Percentiles rank a stretch among this genome's conserved stretches.
Evolutionary conservation across 1,140 invertebrate genomes (phyloP).

Genomic region (Trichonephila inaurata): DNA sequence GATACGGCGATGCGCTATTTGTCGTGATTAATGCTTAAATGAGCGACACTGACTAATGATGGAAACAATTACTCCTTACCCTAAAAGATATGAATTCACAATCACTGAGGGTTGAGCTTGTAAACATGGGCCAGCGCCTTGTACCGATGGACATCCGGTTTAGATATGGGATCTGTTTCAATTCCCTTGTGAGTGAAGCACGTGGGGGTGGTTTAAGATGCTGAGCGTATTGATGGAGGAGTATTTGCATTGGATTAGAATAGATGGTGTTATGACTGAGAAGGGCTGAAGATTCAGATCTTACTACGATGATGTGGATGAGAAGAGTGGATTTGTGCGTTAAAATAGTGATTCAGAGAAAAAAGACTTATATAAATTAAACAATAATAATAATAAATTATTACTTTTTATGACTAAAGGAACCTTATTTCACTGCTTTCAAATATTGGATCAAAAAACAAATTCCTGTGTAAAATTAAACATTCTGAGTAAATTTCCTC

Average conservation of each 20-base stretch:
- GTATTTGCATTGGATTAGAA: neutral
- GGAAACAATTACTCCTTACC: constrained; percentile 61
- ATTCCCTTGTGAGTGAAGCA: constrained; percentile 7
- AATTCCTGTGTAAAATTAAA: too few relatives aligned
- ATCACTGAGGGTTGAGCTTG: constrained; percentile 26
- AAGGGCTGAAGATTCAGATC: too few relatives aligned
- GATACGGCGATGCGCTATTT: neutral
- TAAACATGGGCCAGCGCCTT: constrained; percentile 30
- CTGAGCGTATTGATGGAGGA: neutral
- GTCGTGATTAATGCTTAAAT: constrained; percentile 61
- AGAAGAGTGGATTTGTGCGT: too few relatives aligned
- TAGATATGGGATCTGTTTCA: neutral
- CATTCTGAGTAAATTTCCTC: too few relatives aligned
- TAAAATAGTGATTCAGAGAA: too few relatives aligned
- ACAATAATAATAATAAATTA: too few relatives aligned
- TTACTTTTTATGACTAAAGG: too few relatives aligned
- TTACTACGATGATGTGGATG: too few relatives aligned
- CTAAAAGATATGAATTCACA: constrained; percentile 64
- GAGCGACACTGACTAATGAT: constrained; percentile 72
- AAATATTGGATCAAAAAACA: too few relatives aligned
- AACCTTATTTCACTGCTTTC: too few relatives aligned
- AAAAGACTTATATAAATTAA: too few relatives aligned
- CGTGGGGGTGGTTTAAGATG: neutral
- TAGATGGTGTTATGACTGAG: too few relatives aligned
- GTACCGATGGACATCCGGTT: neutral